These are phyloP conservation scores for Ptyas mucosa DNA, from an alignment of 2,113 vertebrate genomes.

Conservation along the genomic window DNA sequence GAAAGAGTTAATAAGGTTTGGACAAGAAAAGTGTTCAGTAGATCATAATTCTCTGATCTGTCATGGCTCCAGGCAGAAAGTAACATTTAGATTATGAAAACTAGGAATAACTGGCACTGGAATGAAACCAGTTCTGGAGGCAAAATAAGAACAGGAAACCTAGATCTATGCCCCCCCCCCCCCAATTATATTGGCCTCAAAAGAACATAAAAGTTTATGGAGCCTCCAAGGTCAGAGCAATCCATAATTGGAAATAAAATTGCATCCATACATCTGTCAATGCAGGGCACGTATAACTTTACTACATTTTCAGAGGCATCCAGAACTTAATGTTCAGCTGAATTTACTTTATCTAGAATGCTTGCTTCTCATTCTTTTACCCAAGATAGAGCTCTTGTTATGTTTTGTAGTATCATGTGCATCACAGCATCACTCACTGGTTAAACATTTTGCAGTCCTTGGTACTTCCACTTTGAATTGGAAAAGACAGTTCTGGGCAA, in stretches of 20 bases:
- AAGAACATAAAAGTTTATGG: not conserved
- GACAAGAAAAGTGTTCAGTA: not conserved
- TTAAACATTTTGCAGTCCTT: not conserved
- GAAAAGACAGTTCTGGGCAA: not conserved
- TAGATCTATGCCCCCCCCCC: not conserved
- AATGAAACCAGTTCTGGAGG: not conserved
- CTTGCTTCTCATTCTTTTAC: not conserved
- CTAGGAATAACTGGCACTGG: not conserved
- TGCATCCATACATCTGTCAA: not conserved
- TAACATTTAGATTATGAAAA: not conserved
- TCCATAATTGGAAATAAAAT: not conserved
- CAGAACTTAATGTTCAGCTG: not conserved
- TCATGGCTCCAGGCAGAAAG: not conserved
- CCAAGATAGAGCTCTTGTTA: not conserved
- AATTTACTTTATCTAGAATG: not conserved
- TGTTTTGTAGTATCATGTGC: not conserved
- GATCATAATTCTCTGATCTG: not conserved
- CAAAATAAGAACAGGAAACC: not conserved
- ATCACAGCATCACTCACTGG: not conserved
- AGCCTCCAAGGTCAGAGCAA: not conserved
- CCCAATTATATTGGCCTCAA: not conserved
- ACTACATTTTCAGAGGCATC: not conserved
- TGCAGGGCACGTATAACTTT: not conserved
- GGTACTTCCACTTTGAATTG: not conserved
- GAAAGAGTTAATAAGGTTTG: not conserved